Conservation (phyloP, 1,140 invertebrate species). For the Diorhabda elongata region DNA sequence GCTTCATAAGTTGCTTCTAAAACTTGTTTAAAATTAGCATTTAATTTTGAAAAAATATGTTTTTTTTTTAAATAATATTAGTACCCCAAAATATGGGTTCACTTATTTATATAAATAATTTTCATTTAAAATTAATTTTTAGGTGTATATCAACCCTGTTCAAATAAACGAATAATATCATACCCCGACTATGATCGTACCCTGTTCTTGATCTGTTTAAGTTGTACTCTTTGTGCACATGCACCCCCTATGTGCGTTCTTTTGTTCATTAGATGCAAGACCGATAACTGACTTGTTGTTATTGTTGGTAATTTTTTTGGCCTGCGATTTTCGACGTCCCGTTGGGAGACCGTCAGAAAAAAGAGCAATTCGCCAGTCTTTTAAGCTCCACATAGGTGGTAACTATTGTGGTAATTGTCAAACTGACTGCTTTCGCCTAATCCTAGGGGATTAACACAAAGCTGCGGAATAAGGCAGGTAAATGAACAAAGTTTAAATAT, state of each 20-base stretch:
- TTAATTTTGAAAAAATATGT: no score
- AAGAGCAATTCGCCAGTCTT: slow-evolving; percentile 28
- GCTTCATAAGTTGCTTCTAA: no score
- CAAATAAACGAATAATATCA: no score
- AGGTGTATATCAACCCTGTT: no score
- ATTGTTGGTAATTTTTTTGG: slow-evolving; percentile 41
- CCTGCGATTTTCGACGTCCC: slow-evolving; percentile 28
- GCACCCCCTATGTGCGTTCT: slow-evolving; percentile 22
- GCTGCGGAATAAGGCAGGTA: slow-evolving; percentile 8
- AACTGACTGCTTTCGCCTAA: slow-evolving; percentile 28
- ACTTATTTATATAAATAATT: no score
- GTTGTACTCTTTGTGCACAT: slow-evolving; percentile 29
- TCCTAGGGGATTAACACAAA: slow-evolving; percentile 18
- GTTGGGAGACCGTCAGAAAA: slow-evolving; percentile 30
- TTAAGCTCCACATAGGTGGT: slow-evolving; percentile 38
- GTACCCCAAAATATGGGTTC: no score
- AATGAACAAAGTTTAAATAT: slow-evolving; percentile 9
- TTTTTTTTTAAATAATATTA: no score
- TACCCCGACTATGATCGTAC: no score
- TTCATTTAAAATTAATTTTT: no score
- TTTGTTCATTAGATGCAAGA: slow-evolving; percentile 30
- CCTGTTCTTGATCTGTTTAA: slow-evolving; percentile 18
- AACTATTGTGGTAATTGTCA: slow-evolving; percentile 34
- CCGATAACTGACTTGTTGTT: slow-evolving; percentile 38
- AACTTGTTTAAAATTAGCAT: no score